These are phyloP conservation scores for Nilaparvata lugens DNA, from an alignment of 1,140 invertebrate genomes.

Conservation along the genomic window DNA sequence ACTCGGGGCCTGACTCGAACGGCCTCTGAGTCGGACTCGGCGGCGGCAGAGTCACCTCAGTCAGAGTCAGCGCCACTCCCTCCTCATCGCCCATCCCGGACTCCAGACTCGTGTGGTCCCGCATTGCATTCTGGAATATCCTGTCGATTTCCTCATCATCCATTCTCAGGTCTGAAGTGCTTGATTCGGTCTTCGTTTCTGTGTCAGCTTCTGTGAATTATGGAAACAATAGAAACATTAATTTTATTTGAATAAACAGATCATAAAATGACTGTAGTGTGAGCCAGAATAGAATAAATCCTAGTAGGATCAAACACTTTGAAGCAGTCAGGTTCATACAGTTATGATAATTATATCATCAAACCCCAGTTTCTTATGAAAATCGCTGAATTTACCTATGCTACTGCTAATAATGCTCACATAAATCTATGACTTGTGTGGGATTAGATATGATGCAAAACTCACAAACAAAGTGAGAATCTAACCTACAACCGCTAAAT, in stretches of 20 bases:
- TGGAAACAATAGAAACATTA: not conserved
- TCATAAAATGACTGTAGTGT: too few species aligned
- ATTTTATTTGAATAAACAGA: not conserved
- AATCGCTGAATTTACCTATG: too few species aligned
- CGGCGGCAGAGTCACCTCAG: not conserved
- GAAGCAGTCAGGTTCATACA: too few species aligned
- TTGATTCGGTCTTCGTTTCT: not conserved
- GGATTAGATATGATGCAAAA: too few species aligned
- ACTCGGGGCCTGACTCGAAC: conserved; percentile 3
- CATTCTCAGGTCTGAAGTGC: conserved; percentile 20
- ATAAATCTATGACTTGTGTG: too few species aligned
- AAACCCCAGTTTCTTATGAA: too few species aligned
- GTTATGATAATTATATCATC: too few species aligned
- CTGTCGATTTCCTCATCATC: conserved; percentile 31
- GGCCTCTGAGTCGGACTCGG: not conserved
- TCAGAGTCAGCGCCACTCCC: not conserved
- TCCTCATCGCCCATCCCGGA: conserved; percentile 14
- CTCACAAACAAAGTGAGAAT: too few species aligned
- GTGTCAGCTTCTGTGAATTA: conserved; percentile 10
- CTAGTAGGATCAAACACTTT: too few species aligned
- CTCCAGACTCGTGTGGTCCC: conserved; percentile 21
- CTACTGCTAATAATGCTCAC: too few species aligned
- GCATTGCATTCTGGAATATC: conserved; percentile 28
- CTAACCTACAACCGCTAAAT: too few species aligned
- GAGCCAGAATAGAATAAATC: too few species aligned